Evolutionary conservation across 2,888 invertebrate genomes (phyloP), one percentile per base, ranked within the genome.

Genomic region (Ctena decussata): DNA sequence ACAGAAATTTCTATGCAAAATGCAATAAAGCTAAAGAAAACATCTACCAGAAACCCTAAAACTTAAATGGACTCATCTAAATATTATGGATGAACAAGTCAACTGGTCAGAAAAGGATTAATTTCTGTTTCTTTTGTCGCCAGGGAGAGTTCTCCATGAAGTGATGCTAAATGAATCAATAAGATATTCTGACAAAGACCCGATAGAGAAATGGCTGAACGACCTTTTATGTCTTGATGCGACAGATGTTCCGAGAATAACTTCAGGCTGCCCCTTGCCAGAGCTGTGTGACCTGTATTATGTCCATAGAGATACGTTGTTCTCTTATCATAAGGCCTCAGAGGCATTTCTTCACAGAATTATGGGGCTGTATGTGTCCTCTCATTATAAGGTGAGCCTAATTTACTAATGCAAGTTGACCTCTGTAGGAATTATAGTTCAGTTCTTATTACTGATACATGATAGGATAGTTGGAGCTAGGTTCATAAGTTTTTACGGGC

Each of bases 291-390:
- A 99, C 88, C 97, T 99, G 72, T 96, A 96, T 92, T 96, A 96
- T 93, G 96, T 96, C 79, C 97, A 96, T 92, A 93, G 98, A 83
- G 99, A 99, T 96, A 98, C 99, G 0, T 96, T 99, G 39, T 99
- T 99, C 96, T 99, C 99, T 79, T 99, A 98, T 95, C 99, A 99
- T 95, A 98, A 98, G 94, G 98, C 98, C 11, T 96, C 96, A 0
- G 97, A 97, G 91, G 97, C 97, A 1, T 99, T 99, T 96, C 96
- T 99, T 15, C 99, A 99, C 92, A 97, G 98, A 83, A 95, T 99
- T 15, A 98, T 99, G 90, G 97, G 98, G 21, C 97, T 99, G 65
- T 99, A 98, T 95, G 99, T 99, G 0, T 97, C 99, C 0, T 99
- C 99, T 8, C 99, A 99, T 96, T 99, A 99, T 95, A 99, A 99